Base-by-base conservation (phyloP, 1,140 invertebrate species). In the Coptotermes formosanus region DNA sequence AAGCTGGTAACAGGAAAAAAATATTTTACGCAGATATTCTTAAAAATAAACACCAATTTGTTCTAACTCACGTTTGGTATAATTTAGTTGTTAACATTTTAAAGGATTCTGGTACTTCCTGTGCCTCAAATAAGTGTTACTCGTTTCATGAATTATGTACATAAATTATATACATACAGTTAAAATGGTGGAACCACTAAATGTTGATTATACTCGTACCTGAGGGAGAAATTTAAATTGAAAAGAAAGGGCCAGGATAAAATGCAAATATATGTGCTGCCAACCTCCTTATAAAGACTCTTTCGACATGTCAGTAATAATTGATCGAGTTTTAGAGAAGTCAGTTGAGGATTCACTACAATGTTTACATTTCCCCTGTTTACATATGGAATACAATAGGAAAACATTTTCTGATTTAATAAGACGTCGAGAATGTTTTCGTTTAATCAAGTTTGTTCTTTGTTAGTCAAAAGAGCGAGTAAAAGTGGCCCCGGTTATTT, bases 351-450 rank as follows among this genome's bases (percentile, higher is more conserved):
- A 75, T 30, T 30, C 64, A 75, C 30, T 2, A 11, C n/a, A 8
- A 0, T 75, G 64, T 75, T 75, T 75, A 75, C 25, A 75, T 30
- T 75, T 75, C 64, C n/a, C 64, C n/a, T 75, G 64, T 75, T 75
- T 75, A 75, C 64, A 75, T 25, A 75, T 30, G 25, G 64, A n/a
- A 30, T 8, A 75, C 16, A 75, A 75, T 6, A 75, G n/a, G 14
- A 75, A 30, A n/a, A 75, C 64, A 75, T 75, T 75, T 75, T 75
- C 64, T 75, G 64, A 75, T 75, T 75, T 75, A 75, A 75, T 75
- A n/a, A n/a, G 64, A 30, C 16, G 64, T 75, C n/a, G 64, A 14
- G 64, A 75, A 30, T 75, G 64, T 75, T 75, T 75, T 75, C 64
- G 64, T 75, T 75, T 75, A 75, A 75, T 75, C 64, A 75, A 30